Evolutionary conservation across 2,797 vertebrate genomes (phyloP).

Genomic region (Acrocephalus scirpaceus): DNA sequence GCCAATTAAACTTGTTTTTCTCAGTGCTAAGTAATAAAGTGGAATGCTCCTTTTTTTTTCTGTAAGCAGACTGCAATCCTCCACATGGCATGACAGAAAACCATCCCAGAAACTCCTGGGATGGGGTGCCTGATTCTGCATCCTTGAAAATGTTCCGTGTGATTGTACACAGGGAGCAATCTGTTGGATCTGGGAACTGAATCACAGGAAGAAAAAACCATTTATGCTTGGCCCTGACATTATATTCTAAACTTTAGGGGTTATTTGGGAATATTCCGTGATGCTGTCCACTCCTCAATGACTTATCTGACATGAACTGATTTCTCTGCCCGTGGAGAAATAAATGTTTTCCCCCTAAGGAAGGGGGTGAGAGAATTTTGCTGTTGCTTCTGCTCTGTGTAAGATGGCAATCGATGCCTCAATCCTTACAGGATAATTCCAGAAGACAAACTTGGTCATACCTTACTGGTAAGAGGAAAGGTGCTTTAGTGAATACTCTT

Average conservation of each 20-base stretch:
- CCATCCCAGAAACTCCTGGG: not conserved
- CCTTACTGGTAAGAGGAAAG: not conserved
- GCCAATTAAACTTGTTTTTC: conserved; percentile 63
- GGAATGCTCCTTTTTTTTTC: not conserved
- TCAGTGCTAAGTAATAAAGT: conserved; percentile 53
- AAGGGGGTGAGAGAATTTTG: not conserved
- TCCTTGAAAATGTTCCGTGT: not conserved
- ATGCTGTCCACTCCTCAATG: conserved; percentile 33
- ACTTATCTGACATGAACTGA: not conserved
- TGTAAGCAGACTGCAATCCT: not conserved
- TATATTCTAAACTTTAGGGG: not conserved
- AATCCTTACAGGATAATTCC: conserved; percentile 25
- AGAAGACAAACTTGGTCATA: conserved; percentile 41
- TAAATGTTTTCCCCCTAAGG: not conserved
- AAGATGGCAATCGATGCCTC: not conserved
- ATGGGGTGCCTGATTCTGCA: not conserved
- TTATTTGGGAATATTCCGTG: conserved; percentile 43
- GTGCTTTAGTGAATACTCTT: not conserved
- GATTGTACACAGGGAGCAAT: not conserved
- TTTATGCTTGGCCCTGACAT: not conserved
- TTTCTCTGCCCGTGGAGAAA: not conserved
- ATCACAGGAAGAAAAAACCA: not conserved
- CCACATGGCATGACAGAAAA: not conserved
- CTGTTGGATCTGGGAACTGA: not conserved
- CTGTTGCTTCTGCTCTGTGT: not conserved